Evolutionary conservation across 2,797 vertebrate species (phyloP).

Genomic region (Taeniopygia guttata): DNA sequence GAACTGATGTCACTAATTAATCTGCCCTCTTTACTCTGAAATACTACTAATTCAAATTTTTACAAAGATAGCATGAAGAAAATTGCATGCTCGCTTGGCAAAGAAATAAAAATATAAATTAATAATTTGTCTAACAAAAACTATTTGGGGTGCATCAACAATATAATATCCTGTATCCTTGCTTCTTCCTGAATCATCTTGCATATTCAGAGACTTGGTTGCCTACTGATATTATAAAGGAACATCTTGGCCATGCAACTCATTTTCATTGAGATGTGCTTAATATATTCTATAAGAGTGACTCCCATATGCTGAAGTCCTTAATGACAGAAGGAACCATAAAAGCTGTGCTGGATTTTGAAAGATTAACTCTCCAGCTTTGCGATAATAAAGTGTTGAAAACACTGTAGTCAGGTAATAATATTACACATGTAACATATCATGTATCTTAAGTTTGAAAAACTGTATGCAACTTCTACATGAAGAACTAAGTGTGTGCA

Average conservation of each 20-base stretch:
- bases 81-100: neutral
- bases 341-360: neutral
- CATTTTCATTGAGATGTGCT: neutral
- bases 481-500: neutral
- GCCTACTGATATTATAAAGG: neutral
- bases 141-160: neutral
- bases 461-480: neutral
- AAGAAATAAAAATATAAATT: neutral
- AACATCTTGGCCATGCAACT: neutral
- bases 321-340: neutral
- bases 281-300: neutral
- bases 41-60: neutral
- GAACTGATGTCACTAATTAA: neutral
- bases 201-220: neutral
- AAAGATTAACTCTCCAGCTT: neutral
- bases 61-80: neutral
- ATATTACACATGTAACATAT: neutral
- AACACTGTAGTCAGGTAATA: neutral
- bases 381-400: neutral
- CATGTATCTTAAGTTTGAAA: neutral
- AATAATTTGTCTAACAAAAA: neutral
- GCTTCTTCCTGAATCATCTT: neutral
- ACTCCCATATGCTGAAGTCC: neutral
- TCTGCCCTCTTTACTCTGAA: neutral
- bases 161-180: neutral